phyloP scores from a whole-genome alignment of 1,140 invertebrate genomes.

The fruit fly (Drosophila melanogaster) region Release_6_plus_ISO1_MT NT_033779.5:3122501-3123000 shows the following conservation, averaged over 20 bases:
- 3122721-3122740: not conserved
- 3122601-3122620: slow-evolving; percentile 6
- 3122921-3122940: slow-evolving; percentile 44
- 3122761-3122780: slow-evolving; percentile 17
- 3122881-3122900: not conserved
- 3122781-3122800: slow-evolving; percentile 31
- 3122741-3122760: slow-evolving; percentile 46
- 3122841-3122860: slow-evolving; percentile 52
- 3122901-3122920: slow-evolving; percentile 18
- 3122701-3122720: slow-evolving; percentile 39
- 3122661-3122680: slow-evolving; percentile 47
- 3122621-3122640: slow-evolving; percentile 28
- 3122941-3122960: slow-evolving; percentile 14
- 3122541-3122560: slow-evolving; percentile 32
- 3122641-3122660: slow-evolving; percentile 35
- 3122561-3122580: slow-evolving; percentile 14
- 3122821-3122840: slow-evolving; percentile 51
- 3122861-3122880: slow-evolving; percentile 28
- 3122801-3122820: slow-evolving; percentile 11
- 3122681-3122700: slow-evolving; percentile 28
- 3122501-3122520: slow-evolving; percentile 32
- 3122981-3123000: slow-evolving; percentile 22
- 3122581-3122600: slow-evolving; percentile 24
- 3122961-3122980: not conserved
- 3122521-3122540: slow-evolving; percentile 16